Conservation (phyloP, 2,888 invertebrate genomes). For the Protodeltote pygarga region DNA sequence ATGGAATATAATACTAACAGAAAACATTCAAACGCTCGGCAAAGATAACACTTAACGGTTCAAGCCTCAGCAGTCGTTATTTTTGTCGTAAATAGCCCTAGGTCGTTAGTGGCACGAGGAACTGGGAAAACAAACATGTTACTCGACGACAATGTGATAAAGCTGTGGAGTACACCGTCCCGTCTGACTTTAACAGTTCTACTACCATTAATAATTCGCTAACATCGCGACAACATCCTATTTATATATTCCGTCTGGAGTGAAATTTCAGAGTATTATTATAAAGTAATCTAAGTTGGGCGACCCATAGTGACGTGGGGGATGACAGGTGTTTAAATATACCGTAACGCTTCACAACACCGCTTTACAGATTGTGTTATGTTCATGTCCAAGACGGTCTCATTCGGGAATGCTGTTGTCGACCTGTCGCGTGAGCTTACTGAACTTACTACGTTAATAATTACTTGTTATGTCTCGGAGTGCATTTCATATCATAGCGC, state of each 20-base stretch:
- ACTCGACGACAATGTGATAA: slow-evolving; percentile 65
- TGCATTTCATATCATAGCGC: slow-evolving; percentile 30
- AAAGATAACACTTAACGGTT: slow-evolving; percentile 70
- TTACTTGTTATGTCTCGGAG: slow-evolving; percentile 50
- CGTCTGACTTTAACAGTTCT: slow-evolving; percentile 54
- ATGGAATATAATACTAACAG: slow-evolving; percentile 10
- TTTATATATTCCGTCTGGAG: slow-evolving; percentile 76
- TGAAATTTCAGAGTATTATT: slow-evolving; percentile 78
- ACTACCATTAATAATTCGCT: slow-evolving; percentile 73
- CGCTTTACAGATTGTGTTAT: slow-evolving; percentile 67
- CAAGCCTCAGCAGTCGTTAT: slow-evolving; percentile 66
- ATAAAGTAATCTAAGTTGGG: slow-evolving; percentile 85
- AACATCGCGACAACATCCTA: slow-evolving; percentile 75
- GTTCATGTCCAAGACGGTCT: slow-evolving; percentile 57
- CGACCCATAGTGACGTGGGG: slow-evolving; percentile 70
- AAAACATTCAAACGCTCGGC: slow-evolving; percentile 43
- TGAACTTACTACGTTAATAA: slow-evolving; percentile 66
- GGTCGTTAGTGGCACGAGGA: slow-evolving; percentile 65
- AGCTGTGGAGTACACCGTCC: slow-evolving; percentile 61
- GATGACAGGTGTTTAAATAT: slow-evolving; percentile 83
- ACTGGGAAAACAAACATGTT: slow-evolving; percentile 64
- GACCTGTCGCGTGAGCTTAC: slow-evolving; percentile 66
- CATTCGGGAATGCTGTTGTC: no score
- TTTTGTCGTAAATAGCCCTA: slow-evolving; percentile 68
- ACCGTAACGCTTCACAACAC: slow-evolving; percentile 63